A percentile compares a stretch with the other conserved stretches of the same genome.
Conservation (phyloP, 2,888 invertebrate genomes). For the Torymus tubicola region DNA sequence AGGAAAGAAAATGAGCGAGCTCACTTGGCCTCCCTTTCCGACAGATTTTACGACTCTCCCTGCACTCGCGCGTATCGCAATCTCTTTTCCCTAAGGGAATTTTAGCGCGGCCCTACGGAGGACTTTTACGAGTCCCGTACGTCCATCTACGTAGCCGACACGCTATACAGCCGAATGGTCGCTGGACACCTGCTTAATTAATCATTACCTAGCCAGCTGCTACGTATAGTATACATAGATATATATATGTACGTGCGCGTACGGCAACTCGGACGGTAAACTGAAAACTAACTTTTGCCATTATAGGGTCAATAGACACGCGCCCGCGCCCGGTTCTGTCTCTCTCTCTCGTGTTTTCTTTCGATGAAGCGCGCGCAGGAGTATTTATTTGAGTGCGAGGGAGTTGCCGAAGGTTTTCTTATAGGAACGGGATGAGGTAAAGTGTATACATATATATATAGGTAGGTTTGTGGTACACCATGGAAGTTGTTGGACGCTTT, state of each 20-base stretch:
- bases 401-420: too few relatives aligned
- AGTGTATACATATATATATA: too few relatives aligned
- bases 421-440: neutral
- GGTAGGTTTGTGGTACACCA: too few relatives aligned
- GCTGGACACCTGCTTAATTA: conserved; percentile 32
- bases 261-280: conserved; percentile 6
- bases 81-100: conserved; percentile 38
- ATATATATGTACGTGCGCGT: neutral
- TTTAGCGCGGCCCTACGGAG: conserved; percentile 15
- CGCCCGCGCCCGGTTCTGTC: too few relatives aligned
- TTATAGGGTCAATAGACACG: neutral
- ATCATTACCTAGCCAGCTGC: conserved; percentile 9
- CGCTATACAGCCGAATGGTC: conserved; percentile 4
- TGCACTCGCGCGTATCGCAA: conserved; percentile 16
- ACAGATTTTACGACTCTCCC: conserved; percentile 34
- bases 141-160: conserved; percentile 9
- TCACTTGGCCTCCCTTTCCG: too few relatives aligned
- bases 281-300: conserved; percentile 16
- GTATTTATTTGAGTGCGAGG: too few relatives aligned
- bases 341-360: too few relatives aligned
- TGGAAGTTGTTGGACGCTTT: too few relatives aligned
- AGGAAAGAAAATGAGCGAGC: neutral
- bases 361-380: too few relatives aligned
- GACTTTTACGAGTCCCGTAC: conserved; percentile 29
- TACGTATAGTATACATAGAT: too few relatives aligned